These are phyloP conservation scores for Pitta sordida DNA, from an alignment of 2,113 vertebrate species.

Conservation along the genomic window DNA sequence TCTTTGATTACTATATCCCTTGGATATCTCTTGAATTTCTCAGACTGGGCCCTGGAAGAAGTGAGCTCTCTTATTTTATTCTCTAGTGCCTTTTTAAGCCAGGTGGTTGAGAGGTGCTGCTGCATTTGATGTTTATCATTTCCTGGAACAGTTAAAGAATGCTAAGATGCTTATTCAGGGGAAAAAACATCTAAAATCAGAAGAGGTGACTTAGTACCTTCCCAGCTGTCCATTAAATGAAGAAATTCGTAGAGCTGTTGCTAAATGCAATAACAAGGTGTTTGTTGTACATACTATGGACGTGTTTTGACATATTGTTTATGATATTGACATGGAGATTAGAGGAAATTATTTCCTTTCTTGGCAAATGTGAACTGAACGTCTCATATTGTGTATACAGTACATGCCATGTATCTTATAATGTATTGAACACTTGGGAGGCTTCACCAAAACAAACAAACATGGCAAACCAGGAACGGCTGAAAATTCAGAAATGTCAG, in stretches of 20 bases:
- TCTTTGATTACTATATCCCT: not conserved
- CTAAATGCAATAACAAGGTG: not conserved
- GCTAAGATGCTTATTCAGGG: not conserved
- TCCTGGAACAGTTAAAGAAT: not conserved
- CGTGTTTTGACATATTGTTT: not conserved
- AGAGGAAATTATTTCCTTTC: not conserved
- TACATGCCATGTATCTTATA: fast-evolving
- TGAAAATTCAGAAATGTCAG: not conserved
- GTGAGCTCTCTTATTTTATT: not conserved
- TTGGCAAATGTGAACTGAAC: not conserved
- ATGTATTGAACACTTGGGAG: not conserved
- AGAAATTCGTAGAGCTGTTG: not conserved
- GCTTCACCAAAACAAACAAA: not conserved
- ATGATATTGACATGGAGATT: not conserved
- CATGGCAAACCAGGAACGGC: not conserved
- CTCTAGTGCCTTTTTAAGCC: not conserved
- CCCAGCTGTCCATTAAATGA: not conserved
- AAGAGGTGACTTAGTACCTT: not conserved
- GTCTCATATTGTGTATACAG: fast-evolving
- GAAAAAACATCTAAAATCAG: not conserved
- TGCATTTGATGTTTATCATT: not conserved
- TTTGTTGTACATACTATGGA: not conserved
- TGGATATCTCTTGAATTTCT: not conserved
- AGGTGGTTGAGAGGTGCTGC: not conserved
- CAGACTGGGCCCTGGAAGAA: not conserved